Evolutionary conservation across 2,888 invertebrate genomes (phyloP), one percentile per base, ranked within the genome.

Genomic region (Scaptomyza flava): DNA sequence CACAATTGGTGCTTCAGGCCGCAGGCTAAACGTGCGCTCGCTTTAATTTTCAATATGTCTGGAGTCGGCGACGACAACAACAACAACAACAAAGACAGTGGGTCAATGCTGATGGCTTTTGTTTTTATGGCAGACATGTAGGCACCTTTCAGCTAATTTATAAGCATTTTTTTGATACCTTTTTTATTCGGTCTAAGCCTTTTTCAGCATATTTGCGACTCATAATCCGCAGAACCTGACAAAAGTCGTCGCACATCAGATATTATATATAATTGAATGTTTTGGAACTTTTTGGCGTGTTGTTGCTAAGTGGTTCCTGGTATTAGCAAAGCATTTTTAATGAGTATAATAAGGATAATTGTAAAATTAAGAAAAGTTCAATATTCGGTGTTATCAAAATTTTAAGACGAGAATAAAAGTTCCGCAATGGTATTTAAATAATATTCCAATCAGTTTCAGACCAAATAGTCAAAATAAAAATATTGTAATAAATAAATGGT

Each of bases 121-220:
- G 79, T 88, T 87, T 88, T 89, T 89, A 77, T 84, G 82, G 86
- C 89, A 89, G 88, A 89, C 88, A 89, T 72, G 71, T 76, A 82
- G 89, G 81, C 88, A 89, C 86, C 89, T 79, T 81, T 74, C 76
- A 68, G 72, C 72, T 76, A 85, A 85, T 83, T 87, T 81, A 79
- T 68, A 69, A 62, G 60, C 30, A 78, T 69, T 72, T 58, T 58
- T 54, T 68, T 70, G 36, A 57, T 45, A 59, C 54, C 59, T 62
- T 54, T 51, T 36, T 20, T 42, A 12, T 33, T 31, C 38, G 6
- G 33, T 33, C 11, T 33, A 14, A 33, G 33, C 46, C 47, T 7
- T 17, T 17, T 17, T 17, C 17, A 17, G 17, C 17, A 17, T 17
- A 1, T 27, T n/a, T 64, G 31, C 27, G 45, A 17, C 53, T 51